phyloP scores from a whole-genome alignment of 2,888 invertebrate species.

The Noctua comes region DNA sequence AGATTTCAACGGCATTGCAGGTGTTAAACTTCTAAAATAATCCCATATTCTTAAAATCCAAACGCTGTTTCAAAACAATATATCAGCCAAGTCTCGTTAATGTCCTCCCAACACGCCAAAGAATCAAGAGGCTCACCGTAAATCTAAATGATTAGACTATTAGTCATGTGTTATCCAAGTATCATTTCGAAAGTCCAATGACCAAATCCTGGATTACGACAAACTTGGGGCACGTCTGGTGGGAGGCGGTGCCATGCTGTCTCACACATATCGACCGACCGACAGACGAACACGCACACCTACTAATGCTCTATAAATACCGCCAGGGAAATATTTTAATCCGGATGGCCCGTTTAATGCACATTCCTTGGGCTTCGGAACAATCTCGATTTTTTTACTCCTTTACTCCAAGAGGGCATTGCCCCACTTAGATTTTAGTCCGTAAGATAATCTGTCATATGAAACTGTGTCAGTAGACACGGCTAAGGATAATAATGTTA shows the following conservation, averaged over 20 bases:
- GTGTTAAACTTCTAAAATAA: constrained; percentile 34
- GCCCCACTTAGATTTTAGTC: constrained; percentile 78
- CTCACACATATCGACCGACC: constrained; percentile 86
- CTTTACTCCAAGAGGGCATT: constrained; percentile 77
- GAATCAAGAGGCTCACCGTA: constrained; percentile 45
- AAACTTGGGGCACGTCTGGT: constrained; percentile 83
- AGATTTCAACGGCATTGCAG: constrained; percentile 66
- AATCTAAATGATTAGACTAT: constrained; percentile 58
- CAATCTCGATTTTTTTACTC: constrained; percentile 79
- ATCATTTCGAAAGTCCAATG: constrained; percentile 76
- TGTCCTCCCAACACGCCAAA: constrained; percentile 30
- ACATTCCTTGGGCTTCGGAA: constrained; percentile 85
- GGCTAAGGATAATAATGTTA: constrained; percentile 77
- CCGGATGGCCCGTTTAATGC: constrained; percentile 88
- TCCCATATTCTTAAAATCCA: constrained; percentile 14
- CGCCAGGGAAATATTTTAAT: constrained; percentile 89
- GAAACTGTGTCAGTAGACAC: constrained; percentile 82
- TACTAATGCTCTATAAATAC: constrained; percentile 88
- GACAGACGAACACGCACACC: constrained; percentile 87
- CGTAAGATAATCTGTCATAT: constrained; percentile 76
- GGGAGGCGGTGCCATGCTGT: constrained; percentile 89
- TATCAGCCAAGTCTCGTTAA: constrained; percentile 29
- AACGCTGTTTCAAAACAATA: constrained; percentile 30
- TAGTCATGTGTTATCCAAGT: constrained; percentile 66
- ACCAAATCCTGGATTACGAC: constrained; percentile 86